Evolutionary conservation across 30 jellyfish, hydroid and myxozoan species (phyloP).

Genomic region (Hydractinia symbiolongicarpus): DNA sequence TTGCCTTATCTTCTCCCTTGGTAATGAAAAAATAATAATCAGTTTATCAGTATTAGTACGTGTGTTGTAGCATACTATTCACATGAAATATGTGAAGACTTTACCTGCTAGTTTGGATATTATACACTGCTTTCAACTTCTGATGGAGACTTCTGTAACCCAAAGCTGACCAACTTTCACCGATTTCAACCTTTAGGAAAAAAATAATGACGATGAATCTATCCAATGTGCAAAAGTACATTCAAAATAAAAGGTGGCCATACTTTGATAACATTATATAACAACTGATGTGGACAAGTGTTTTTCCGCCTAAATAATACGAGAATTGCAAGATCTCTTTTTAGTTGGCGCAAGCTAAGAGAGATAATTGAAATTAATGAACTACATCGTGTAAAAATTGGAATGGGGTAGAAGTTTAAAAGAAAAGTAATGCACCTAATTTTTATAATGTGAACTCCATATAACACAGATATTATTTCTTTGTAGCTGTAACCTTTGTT

Average conservation of each 20-base stretch:
- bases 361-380: not conserved
- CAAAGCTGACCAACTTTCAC: not conserved
- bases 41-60: not conserved
- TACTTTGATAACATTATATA: not conserved
- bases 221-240: not conserved
- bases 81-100: not conserved
- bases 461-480: not conserved
- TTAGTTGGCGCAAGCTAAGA: conserved; percentile 8
- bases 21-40: not conserved
- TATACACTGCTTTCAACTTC: not conserved
- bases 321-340: not conserved
- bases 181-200: not conserved
- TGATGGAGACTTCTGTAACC: conserved; percentile 2
- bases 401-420: too few species aligned
- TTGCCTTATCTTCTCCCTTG: not conserved
- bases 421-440: not conserved
- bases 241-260: not conserved
- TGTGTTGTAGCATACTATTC: not conserved
- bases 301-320: not conserved
- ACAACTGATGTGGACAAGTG: not conserved
- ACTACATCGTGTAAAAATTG: too few species aligned
- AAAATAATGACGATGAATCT: not conserved
- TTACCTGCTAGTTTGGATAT: conserved; percentile 2
- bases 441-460: not conserved
- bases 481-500: conserved; percentile 15